phyloP scores from a whole-genome alignment of 2,888 invertebrate species.

The Junonia oenone region DNA sequence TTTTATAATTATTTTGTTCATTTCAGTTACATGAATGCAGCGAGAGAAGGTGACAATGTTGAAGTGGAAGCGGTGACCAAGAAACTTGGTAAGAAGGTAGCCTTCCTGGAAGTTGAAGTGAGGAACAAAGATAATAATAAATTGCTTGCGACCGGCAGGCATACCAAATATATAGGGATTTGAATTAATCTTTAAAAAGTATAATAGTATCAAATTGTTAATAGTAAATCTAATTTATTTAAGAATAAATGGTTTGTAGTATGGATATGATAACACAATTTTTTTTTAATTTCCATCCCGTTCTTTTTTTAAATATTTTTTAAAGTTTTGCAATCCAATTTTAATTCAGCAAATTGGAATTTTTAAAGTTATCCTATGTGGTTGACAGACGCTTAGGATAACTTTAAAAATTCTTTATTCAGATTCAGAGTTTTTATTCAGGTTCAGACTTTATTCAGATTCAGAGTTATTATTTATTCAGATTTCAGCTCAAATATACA shows the following conservation, averaged over 20 bases:
- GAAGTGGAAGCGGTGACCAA: constrained; percentile 88
- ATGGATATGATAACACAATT: neutral
- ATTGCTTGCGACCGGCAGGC: constrained; percentile 89
- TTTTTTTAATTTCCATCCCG: no score
- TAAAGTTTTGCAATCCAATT: no score
- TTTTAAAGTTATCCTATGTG: no score
- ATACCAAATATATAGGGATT: constrained; percentile 85
- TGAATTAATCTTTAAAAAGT: constrained; percentile 21
- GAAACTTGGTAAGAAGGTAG: constrained; percentile 88
- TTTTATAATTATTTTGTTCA: no score
- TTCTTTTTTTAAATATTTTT: no score
- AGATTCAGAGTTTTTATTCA: no score
- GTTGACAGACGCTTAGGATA: no score
- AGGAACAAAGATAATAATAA: constrained; percentile 85
- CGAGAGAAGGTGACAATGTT: constrained; percentile 87
- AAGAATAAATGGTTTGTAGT: neutral
- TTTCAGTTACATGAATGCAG: constrained; percentile 90
- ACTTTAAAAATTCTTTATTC: no score
- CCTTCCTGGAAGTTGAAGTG: constrained; percentile 90
- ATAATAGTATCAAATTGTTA: neutral
- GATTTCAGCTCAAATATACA: no score
- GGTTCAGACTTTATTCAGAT: no score
- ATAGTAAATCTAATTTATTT: neutral
- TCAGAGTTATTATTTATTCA: no score
- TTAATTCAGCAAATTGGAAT: no score